Base-by-base conservation (phyloP, 1,140 invertebrate genomes). In the Sycobia sp. region DNA sequence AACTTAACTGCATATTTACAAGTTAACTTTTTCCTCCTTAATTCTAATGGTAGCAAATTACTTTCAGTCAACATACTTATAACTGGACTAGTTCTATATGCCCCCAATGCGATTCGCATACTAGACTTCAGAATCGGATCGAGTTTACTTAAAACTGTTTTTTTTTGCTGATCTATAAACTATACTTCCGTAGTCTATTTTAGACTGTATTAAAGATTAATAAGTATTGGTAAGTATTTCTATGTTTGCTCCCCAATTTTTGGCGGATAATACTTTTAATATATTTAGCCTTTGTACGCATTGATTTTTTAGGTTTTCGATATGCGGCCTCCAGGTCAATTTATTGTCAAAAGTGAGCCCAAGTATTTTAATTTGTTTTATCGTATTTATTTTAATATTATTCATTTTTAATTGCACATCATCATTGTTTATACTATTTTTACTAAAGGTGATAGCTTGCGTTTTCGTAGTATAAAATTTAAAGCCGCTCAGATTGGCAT, bases 211-310 rank as follows among this genome's bases (percentile, higher is more conserved):
- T 13, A 62, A 18, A 1, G 61, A 36, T 49, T 46, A 56, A 41
- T 69, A 63, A 10, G 56, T 59, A 8, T 34, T 25, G 4, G 53
- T 11, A 0, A 67, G 18, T 16, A 57, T 29, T 14, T 39, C 34
- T 32, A 34, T 13, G 25, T 65, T 44, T 20, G 57, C 63, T 7
- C 62, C 58, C 51, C 58, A 68, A 13, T 68, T 68, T 36, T 44
- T 61, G n/a, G 55, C 47, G 11, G 65, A 18, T n/a, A 69, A 34
- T 25, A 39, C 38, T 64, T 66, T 63, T 2, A 66, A 34, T 10
- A 60, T 25, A 10, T 63, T 59, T 27, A 62, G 7, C 44, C 25
- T 54, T 25, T 47, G 44, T n/a, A 23, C 4, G 10, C 18, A 46
- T 23, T 32, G 9, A 14, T 18, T 29, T 49, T 49, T 49, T 8